Evolutionary conservation across 1,140 invertebrate genomes (phyloP).

Genomic region (Aphelenchoides fujianensis): DNA sequence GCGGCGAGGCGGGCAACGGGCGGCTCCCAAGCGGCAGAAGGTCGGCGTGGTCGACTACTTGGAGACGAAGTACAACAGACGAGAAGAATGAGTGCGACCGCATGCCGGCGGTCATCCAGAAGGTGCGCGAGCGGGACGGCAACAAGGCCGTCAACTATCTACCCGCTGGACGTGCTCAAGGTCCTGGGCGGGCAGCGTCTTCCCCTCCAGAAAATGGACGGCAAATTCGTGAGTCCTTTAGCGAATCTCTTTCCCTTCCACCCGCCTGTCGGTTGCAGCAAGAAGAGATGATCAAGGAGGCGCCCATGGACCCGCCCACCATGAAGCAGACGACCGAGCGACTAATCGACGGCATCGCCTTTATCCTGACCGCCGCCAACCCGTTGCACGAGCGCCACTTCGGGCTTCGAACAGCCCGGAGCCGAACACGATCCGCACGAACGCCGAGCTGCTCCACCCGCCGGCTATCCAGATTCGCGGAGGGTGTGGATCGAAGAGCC

Average conservation of each 20-base stretch:
- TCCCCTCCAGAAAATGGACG: conserved; percentile 7
- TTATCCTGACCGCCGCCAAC: neutral
- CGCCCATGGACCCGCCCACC: neutral
- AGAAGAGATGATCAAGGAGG: neutral
- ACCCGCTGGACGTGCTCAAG: conserved; percentile 2
- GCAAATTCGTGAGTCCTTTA: conserved; percentile 11
- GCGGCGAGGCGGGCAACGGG: neutral
- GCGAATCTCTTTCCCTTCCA: neutral
- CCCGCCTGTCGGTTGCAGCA: neutral
- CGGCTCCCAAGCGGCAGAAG: neutral
- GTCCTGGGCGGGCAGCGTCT: conserved; percentile 10
- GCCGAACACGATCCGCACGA: neutral
- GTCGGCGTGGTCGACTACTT: neutral
- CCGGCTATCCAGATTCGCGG: neutral
- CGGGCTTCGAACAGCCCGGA: neutral
- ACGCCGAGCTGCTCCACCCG: neutral
- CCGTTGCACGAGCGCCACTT: neutral
- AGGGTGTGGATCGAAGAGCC: neutral
- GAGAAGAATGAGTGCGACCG: too few relatives aligned
- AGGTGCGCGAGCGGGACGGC: neutral
- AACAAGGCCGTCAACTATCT: neutral
- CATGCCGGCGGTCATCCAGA: neutral
- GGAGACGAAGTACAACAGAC: neutral
- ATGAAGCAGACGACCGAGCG: neutral
- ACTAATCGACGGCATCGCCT: neutral